Evolutionary conservation across 2,113 vertebrate species (phyloP).

Genomic region (Thalassarche chlororhynchos): DNA sequence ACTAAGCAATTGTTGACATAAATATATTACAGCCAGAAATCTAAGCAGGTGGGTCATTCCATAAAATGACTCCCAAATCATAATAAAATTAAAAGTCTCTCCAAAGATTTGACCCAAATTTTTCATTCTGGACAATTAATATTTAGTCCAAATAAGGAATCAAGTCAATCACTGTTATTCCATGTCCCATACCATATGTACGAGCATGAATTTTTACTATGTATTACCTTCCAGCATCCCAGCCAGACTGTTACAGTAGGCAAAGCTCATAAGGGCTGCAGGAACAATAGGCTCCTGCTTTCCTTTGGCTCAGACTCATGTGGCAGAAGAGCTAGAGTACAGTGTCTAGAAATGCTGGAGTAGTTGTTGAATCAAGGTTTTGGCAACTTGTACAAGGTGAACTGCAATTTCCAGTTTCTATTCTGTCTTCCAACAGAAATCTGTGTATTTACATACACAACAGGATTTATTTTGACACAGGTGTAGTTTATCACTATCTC

Average conservation of each 20-base stretch:
- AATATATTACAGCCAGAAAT: neutral
- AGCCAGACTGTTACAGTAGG: neutral
- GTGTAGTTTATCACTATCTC: neutral
- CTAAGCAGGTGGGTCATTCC: neutral
- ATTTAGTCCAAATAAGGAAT: neutral
- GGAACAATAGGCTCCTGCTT: neutral
- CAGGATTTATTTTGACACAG: neutral
- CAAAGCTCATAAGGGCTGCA: neutral
- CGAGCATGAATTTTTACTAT: neutral
- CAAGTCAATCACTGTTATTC: neutral
- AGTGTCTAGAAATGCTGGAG: neutral
- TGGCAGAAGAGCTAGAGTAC: neutral
- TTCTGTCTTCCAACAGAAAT: neutral
- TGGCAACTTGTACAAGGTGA: neutral
- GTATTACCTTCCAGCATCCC: neutral
- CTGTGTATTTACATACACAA: neutral
- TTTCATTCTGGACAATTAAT: neutral
- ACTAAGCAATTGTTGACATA: neutral
- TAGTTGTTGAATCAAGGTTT: neutral
- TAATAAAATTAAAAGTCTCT: neutral
- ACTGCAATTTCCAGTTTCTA: neutral
- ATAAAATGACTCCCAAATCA: neutral
- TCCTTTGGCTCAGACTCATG: rapidly evolving
- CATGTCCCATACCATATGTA: neutral
- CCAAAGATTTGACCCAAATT: neutral